Base-by-base conservation (phyloP, 2,113 vertebrate genomes). In the Poeciliopsis prolifica region DNA sequence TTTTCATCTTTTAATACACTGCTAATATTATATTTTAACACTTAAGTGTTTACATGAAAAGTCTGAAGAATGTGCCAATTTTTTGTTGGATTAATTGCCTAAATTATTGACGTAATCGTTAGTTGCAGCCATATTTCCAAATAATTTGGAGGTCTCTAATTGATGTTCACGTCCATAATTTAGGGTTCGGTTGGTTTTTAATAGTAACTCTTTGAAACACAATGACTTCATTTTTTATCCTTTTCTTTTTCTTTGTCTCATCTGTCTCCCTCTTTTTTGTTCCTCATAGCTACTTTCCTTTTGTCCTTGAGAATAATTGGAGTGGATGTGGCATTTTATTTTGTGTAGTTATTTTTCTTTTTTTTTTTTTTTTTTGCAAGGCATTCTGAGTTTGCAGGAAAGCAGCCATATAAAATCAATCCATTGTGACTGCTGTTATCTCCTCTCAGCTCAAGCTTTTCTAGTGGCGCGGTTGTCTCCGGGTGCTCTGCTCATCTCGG, bases 361-460 rank as follows among this genome's bases (percentile, higher is more conserved):
- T 86, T 85, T 81, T 84, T 17, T 85, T 83, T 28, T 83, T 74
- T 87, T 86, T 51, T 90, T 86, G 75, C 83, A 68, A 72, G 78
- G 70, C 73, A 75, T 78, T 87, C 54, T 29, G 67, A 65, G 74
- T 68, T 75, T 61, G 70, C 69, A 65, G 71, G 85, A 80, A 88
- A 82, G 78, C 79, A 65, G 61, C 64, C 67, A 28, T 84, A 78
- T 85, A 78, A 89, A 89, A 88, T 89, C 86, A 86, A 77, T 90
- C 85, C 73, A 42, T 13, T 68, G 77, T 76, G 75, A 67, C 86
- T 88, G 86, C 89, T 71, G 72, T 75, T 87, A 79, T 89, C 79
- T 85, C 28, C 75, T 68, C 69, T 79, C 68, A 24, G 70, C 80
- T 78, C 77, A 30, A 70, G 70, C 71, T 81, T 40, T 37, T 78